These are phyloP conservation scores for Venturia canescens DNA, from an alignment of 1,140 invertebrate genomes.

Conservation along the genomic window DNA sequence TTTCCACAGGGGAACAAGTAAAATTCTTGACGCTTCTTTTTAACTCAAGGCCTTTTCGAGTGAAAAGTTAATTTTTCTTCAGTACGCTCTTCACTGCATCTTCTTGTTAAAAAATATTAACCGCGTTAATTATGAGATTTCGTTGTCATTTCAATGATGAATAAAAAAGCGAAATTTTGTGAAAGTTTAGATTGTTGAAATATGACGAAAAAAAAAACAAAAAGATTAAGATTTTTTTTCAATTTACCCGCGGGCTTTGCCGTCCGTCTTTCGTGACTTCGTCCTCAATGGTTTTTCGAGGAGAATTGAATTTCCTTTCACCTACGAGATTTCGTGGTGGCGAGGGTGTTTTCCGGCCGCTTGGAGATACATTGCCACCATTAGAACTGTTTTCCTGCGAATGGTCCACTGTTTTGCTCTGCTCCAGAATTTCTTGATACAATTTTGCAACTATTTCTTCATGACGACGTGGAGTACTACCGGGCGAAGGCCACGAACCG, in stretches of 20 bases:
- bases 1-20: not conserved
- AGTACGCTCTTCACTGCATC: not conserved
- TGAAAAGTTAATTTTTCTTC: too few species aligned
- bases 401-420: constrained; percentile 67
- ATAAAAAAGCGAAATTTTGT: not conserved
- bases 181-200: not conserved
- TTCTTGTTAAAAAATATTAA: not conserved
- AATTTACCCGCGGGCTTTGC: constrained; percentile 24
- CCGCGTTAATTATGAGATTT: not conserved
- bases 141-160: not conserved
- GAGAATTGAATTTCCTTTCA: not conserved
- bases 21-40: not conserved
- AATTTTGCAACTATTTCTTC: constrained; percentile 66
- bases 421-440: constrained; percentile 69
- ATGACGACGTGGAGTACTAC: constrained; percentile 46
- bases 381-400: constrained; percentile 30
- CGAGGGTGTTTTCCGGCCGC: constrained; percentile 30
- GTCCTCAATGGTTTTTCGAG: not conserved
- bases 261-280: constrained; percentile 36
- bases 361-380: constrained; percentile 2
- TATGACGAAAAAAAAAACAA: not conserved
- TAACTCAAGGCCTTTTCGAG: too few species aligned
- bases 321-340: not conserved
- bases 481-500: constrained; percentile 15
- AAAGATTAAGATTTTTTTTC: not conserved